These are phyloP conservation scores for Pteromalus puparum DNA, from an alignment of 1,140 invertebrate species.

Conservation along the genomic window DNA sequence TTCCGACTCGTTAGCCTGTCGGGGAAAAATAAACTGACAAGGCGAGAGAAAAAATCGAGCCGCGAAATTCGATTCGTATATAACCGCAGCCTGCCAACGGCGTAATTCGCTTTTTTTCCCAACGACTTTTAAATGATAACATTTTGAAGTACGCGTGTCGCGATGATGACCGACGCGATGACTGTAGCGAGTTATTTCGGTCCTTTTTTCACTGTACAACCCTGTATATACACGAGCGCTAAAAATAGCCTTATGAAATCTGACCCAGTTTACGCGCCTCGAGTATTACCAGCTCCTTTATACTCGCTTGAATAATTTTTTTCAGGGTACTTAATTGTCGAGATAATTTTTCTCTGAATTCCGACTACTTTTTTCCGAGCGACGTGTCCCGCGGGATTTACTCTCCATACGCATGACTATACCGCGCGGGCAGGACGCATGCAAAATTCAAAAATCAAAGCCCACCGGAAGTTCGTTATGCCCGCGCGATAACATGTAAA, in stretches of 20 bases:
- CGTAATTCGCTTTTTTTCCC: too few species aligned
- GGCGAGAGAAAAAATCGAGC: too few species aligned
- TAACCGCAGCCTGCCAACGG: too few species aligned
- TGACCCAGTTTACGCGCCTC: background rate
- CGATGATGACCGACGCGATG: background rate
- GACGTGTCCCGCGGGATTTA: too few species aligned
- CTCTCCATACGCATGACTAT: too few species aligned
- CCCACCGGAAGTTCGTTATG: too few species aligned
- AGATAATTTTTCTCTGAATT: background rate
- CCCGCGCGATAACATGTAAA: too few species aligned
- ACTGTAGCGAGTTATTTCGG: background rate
- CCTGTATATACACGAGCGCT: background rate
- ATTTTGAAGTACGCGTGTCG: background rate
- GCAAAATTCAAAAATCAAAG: background rate
- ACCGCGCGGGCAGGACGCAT: too few species aligned
- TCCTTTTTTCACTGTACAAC: background rate
- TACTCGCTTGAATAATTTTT: background rate
- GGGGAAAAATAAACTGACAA: too few species aligned
- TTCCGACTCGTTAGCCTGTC: too few species aligned
- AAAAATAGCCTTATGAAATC: slow-evolving; percentile 27
- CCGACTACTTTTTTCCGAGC: background rate
- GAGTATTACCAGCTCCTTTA: background rate
- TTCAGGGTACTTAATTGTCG: background rate
- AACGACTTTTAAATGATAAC: slow-evolving; percentile 8
- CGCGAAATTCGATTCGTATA: too few species aligned